Evolutionary conservation across 2,797 vertebrate genomes (phyloP), one percentile per base, ranked within the genome.

Genomic region (Lindbergichthys nudifrons): DNA sequence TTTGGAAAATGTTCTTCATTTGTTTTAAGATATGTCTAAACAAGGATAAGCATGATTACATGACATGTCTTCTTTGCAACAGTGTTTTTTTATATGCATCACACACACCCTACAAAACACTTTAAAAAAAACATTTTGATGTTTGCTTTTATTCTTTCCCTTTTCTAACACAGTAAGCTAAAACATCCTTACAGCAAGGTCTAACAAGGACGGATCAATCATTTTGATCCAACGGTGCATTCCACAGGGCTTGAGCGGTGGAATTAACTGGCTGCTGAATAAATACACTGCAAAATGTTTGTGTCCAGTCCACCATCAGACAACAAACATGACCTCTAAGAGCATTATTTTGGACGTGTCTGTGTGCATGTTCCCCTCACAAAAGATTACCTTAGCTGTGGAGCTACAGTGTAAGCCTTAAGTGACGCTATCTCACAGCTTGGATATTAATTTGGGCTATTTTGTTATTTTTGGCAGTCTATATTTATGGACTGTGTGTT

Each of bases 241-340:
- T 81, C 48, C 51, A 51, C 54, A 57, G 23, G 48, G 69, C 43
- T 65, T 16, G 32, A 66, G 74, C 59, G 32, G 64, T 61, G 71
- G 66, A 71, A 81, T 75, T 81, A 84, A 84, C 73, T 71, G 63
- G 21, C 62, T 80, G 57, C 73, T 80, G 80, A 87, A 81, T 62
- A 78, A 71, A 84, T 26, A 61, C 23, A 73, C 45, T 80, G 60
- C 65, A 69, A 72, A 70, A 45, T 51, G 69, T 80, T 50, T 75
- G 43, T 62, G 73, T 68, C 72, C 63, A 67, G 51, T 79, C 64
- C 26, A 62, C 16, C 46, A 64, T 56, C 58, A 61, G 61, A 75
- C 73, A 80, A 75, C 77, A 80, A 76, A 63, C 39, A 69, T 57
- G 68, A 75, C 58, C 62, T 70, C 30, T 36, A 48, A 32, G 8